phyloP scores from a whole-genome alignment of 2,113 vertebrate genomes.

The Tachycineta bicolor region DNA sequence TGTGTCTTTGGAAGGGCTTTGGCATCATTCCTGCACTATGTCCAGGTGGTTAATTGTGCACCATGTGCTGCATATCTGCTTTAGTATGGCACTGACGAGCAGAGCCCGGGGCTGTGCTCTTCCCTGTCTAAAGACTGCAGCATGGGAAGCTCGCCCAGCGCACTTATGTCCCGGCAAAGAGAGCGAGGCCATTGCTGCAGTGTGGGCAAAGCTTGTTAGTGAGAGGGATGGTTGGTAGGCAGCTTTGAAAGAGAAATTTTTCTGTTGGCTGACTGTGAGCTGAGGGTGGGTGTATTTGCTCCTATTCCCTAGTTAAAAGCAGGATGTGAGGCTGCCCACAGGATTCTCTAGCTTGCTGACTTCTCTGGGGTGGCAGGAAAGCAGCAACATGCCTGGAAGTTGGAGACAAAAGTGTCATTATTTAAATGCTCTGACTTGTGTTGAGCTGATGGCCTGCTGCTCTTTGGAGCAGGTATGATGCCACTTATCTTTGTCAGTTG shows the following conservation, averaged over 20 bases:
- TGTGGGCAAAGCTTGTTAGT: not conserved
- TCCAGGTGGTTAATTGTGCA: not conserved
- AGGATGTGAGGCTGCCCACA: not conserved
- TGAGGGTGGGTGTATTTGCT: not conserved
- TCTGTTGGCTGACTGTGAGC: not conserved
- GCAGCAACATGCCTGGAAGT: not conserved
- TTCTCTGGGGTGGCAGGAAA: not conserved
- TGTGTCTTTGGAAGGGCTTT: not conserved
- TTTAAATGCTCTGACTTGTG: not conserved
- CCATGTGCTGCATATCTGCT: not conserved
- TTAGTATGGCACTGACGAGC: not conserved
- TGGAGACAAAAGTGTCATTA: not conserved
- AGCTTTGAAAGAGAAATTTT: not conserved
- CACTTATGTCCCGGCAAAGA: not conserved
- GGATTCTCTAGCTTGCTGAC: not conserved
- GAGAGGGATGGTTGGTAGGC: not conserved
- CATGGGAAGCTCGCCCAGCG: accelerated
- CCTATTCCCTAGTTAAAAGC: not conserved
- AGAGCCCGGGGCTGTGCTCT: not conserved
- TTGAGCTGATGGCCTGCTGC: not conserved
- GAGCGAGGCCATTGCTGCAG: not conserved
- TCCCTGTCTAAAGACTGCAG: not conserved
- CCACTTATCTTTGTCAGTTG: not conserved
- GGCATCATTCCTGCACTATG: not conserved
- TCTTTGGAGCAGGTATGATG: not conserved